Evolutionary conservation across 2,888 invertebrate species (phyloP), one percentile per base, ranked within the genome.

Genomic region (Abscondita cerata): DNA sequence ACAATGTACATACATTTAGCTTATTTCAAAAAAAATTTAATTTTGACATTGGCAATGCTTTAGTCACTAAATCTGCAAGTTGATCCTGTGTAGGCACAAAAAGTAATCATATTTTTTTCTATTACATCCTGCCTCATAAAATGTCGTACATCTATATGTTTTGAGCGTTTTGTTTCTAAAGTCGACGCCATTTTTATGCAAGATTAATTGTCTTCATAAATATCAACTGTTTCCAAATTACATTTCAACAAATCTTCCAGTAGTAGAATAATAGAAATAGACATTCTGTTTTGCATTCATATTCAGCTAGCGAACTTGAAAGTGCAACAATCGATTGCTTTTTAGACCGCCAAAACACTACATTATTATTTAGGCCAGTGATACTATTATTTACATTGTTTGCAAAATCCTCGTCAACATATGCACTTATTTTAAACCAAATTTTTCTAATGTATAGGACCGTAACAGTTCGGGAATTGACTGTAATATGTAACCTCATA

Each of bases 391-490:
- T 56, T 18, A 38, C 12, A 57, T 64, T 33, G 47, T 61, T 67
- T 20, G 66, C 69, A 69, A 62, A 69, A 53, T 67, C 68, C 11
- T 68, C 46, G 61, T 70, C 69, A 38, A 63, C 67, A 65, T 52
- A 69, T 13, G 66, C 62, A 15, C 18, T 47, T 25, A 25, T 25
- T n/a, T n/a, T n/a, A n/a, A n/a, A n/a, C n/a, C n/a, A n/a, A n/a
- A n/a, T n/a, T n/a, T n/a, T n/a, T n/a, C n/a, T n/a, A n/a, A n/a
- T n/a, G n/a, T n/a, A n/a, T n/a, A n/a, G n/a, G n/a, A n/a, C n/a
- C n/a, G n/a, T n/a, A n/a, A n/a, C n/a, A n/a, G n/a, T n/a, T n/a
- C n/a, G n/a, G n/a, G n/a, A n/a, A n/a, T n/a, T n/a, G n/a, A n/a
- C n/a, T n/a, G n/a, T n/a, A n/a, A n/a, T n/a, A n/a, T n/a, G n/a